These are phyloP conservation scores for Bryconaethiops microstoma DNA, from an alignment of 2,797 vertebrate species.

Conservation along the genomic window DNA sequence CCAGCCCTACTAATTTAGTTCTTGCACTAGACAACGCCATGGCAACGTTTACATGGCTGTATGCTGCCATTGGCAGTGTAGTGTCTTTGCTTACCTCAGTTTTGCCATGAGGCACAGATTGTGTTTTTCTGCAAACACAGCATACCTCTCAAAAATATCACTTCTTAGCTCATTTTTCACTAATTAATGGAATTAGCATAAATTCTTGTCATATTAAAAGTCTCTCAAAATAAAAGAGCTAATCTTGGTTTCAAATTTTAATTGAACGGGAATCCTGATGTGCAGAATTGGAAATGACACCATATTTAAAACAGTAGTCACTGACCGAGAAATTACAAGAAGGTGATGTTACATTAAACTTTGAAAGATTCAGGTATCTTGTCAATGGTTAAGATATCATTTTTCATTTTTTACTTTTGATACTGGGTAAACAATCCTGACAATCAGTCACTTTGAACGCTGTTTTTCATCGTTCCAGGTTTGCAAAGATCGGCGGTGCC, in stretches of 20 bases:
- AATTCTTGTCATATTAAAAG: not conserved
- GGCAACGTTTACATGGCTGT: not conserved
- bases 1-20: too few relatives aligned
- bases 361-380: too few relatives aligned
- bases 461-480: conserved; percentile 75
- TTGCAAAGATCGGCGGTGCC: conserved; percentile 87
- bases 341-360: too few relatives aligned
- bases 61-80: not conserved
- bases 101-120: not conserved
- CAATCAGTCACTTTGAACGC: not conserved
- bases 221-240: not conserved
- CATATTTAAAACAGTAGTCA: not conserved
- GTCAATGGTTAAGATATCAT: too few relatives aligned
- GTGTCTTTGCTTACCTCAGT: not conserved
- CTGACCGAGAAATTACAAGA: not conserved
- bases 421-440: not conserved
- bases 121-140: not conserved
- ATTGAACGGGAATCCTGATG: not conserved
- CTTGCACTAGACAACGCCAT: too few relatives aligned
- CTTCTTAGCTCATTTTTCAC: too few relatives aligned
- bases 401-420: not conserved
- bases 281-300: not conserved
- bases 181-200: not conserved
- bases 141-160: not conserved
- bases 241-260: not conserved